Base-by-base conservation (phyloP, 1,140 invertebrate species). In the Drosophila willistoni region DNA sequence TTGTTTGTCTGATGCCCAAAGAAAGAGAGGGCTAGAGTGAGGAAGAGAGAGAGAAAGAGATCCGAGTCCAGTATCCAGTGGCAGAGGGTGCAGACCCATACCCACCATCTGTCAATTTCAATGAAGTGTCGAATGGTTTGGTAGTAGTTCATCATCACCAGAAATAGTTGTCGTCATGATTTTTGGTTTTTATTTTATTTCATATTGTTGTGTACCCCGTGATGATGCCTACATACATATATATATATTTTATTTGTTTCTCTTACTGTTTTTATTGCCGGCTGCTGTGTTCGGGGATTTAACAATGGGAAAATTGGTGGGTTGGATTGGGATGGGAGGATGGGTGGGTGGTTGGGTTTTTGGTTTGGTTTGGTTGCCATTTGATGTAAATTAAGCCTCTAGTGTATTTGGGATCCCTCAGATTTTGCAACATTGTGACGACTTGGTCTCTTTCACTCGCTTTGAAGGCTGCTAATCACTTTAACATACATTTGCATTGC, bases 401-500 rank as follows among this genome's bases (percentile, higher is more conserved):
- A 77, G 84, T 84, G 84, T 83, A 79, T 89, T 87, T 73, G 55
- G 60, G 17, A 62, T 74, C 55, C 64, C 69, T 72, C 74, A 64
- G 73, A 68, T 68, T 79, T 74, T 61, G 36, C 64, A 59, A 71
- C 62, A 73, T 68, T 71, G 56, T 61, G 64, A 68, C 72, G 64
- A 68, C 72, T 42, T 65, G 59, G 64, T 33, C 54, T n/a, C 51
- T 61, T 59, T 41, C 66, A 17, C 39, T 70, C 60, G 56, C 84
- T 89, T 89, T 89, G 84, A 89, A 89, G 83, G 74, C 71, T 77
- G 90, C 77, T 91, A 91, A 91, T 91, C 90, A 82, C 79, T 91
- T 91, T 91, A 91, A 87, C 90, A 91, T 91, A 90, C 77, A 91
- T 90, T 91, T 91, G 90, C 83, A 91, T 86, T 91, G 74, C 76